phyloP scores from a whole-genome alignment of 2,888 invertebrate species.

The Phorcus lineatus region DNA sequence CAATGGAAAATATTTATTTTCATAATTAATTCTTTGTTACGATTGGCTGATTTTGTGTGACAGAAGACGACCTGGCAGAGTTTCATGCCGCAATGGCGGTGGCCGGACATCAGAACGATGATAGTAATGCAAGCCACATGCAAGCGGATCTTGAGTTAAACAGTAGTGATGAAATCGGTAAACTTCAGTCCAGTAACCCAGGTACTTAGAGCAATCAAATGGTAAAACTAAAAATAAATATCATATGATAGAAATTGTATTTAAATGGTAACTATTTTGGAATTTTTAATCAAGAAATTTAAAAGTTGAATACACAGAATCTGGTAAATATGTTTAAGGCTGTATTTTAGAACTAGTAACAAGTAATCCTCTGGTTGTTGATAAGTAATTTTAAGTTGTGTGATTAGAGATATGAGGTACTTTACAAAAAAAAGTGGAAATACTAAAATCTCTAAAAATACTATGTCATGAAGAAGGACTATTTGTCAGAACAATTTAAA shows the following conservation, averaged over 20 bases:
- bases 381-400: too few relatives aligned
- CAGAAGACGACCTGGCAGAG: slow-evolving; percentile 92
- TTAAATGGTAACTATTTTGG: too few relatives aligned
- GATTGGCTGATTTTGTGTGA: slow-evolving; percentile 56
- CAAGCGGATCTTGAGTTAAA: slow-evolving; percentile 67
- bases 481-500: too few relatives aligned
- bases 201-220: background rate
- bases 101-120: slow-evolving; percentile 80
- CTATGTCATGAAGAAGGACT: too few relatives aligned
- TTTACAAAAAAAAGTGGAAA: too few relatives aligned
- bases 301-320: too few relatives aligned
- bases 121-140: slow-evolving; percentile 58
- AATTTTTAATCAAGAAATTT: too few relatives aligned
- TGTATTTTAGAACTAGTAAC: too few relatives aligned
- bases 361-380: too few relatives aligned
- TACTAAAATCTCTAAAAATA: too few relatives aligned
- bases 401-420: too few relatives aligned
- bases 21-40: background rate
- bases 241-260: background rate
- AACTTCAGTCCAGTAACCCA: slow-evolving; percentile 16
- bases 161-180: slow-evolving; percentile 66
- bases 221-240: background rate
- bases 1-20: background rate
- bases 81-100: slow-evolving; percentile 87
- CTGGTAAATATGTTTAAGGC: too few relatives aligned